Evolutionary conservation across 64 coral and sea anemone genomes (phyloP).

Genomic region (Stylophora pistillata): DNA sequence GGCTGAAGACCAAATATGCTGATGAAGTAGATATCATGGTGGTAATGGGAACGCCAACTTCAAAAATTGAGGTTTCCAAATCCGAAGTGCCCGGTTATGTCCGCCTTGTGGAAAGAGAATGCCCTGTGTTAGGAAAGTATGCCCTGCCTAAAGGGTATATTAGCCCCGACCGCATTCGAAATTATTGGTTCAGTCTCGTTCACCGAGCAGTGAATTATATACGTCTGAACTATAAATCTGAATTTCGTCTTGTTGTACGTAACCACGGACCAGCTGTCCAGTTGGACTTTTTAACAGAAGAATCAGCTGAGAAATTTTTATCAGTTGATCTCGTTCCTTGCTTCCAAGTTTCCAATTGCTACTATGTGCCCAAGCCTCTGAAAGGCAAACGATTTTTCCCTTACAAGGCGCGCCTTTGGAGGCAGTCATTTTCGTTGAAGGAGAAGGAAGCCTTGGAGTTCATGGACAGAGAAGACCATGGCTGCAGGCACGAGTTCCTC

Average conservation of each 20-base stretch:
- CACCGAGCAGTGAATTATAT: constrained; percentile 34
- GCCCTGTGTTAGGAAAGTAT: too few relatives aligned
- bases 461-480: too few relatives aligned
- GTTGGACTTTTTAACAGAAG: too few relatives aligned
- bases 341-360: constrained; percentile 6
- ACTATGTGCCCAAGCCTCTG: constrained; percentile 41
- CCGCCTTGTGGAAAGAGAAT: too few relatives aligned
- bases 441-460: too few relatives aligned
- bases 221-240: not conserved
- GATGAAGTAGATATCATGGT: constrained; percentile 63
- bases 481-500: constrained; percentile 62
- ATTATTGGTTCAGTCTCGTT: constrained; percentile 63
- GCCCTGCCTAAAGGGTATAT: too few relatives aligned
- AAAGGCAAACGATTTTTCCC: not conserved
- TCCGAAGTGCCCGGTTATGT: too few relatives aligned
- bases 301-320: constrained; percentile 33
- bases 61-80: too few relatives aligned
- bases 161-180: too few relatives aligned
- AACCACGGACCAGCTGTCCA: constrained; percentile 77
- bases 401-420: too few relatives aligned
- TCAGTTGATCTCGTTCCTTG: constrained; percentile 74
- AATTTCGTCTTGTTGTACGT: constrained; percentile 31
- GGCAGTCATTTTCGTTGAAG: too few relatives aligned
- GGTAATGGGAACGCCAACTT: too few relatives aligned
- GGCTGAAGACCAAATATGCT: constrained; percentile 37